These are phyloP conservation scores for Calyptommatus sinebrachiatus DNA, from an alignment of 2,113 vertebrate genomes.

Conservation along the genomic window DNA sequence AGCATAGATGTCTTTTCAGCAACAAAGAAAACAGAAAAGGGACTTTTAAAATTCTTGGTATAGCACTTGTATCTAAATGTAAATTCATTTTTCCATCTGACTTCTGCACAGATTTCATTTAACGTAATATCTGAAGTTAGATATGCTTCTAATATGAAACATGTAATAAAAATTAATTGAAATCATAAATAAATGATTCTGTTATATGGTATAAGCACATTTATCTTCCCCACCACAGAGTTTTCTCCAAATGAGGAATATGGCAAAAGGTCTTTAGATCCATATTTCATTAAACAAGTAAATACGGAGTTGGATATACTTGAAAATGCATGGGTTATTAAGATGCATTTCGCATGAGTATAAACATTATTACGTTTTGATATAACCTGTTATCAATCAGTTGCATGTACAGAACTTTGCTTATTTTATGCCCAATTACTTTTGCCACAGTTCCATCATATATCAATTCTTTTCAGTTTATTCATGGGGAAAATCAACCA, in stretches of 20 bases:
- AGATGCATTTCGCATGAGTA: conserved; percentile 7
- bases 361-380: conserved; percentile 13
- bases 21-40: not conserved
- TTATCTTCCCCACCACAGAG: not conserved
- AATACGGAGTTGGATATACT: not conserved
- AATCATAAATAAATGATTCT: conserved; percentile 39
- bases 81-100: not conserved
- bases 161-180: conserved; percentile 44
- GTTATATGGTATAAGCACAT: conserved; percentile 22
- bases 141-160: conserved; percentile 44
- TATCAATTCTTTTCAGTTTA: not conserved
- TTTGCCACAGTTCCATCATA: conserved; percentile 4
- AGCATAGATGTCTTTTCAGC: not conserved
- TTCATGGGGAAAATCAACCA: not conserved
- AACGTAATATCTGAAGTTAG: not conserved
- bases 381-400: conserved; percentile 3
- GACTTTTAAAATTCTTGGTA: not conserved
- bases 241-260: conserved; percentile 18
- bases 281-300: conserved; percentile 22
- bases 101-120: not conserved
- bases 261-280: conserved; percentile 1
- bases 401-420: not conserved
- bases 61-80: conserved; percentile 4
- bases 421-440: conserved; percentile 1
- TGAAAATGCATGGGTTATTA: conserved; percentile 1